phyloP scores from a whole-genome alignment of 2,797 vertebrate genomes.

The Ispidina picta region DNA sequence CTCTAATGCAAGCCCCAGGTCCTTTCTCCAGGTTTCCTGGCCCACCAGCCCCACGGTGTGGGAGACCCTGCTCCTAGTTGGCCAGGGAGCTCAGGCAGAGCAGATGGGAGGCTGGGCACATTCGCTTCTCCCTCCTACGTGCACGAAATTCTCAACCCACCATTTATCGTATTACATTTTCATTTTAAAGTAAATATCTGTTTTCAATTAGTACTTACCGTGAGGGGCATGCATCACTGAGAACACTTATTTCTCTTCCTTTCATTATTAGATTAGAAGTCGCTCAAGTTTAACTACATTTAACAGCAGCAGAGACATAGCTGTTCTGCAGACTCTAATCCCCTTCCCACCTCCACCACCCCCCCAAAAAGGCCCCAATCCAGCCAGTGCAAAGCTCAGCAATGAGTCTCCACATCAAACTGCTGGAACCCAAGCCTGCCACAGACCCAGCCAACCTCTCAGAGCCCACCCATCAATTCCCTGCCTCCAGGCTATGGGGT shows the following conservation, averaged over 20 bases:
- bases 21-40: neutral
- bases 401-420: neutral
- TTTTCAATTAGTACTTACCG: constrained; percentile 72
- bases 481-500: neutral
- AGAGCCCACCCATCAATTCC: neutral
- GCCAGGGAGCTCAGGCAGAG: neutral
- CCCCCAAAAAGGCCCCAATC: neutral
- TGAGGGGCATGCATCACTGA: constrained; percentile 70
- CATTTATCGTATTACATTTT: constrained; percentile 65
- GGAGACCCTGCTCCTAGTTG: neutral
- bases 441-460: neutral
- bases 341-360: neutral
- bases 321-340: constrained; percentile 32
- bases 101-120: neutral
- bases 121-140: neutral
- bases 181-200: constrained; percentile 75
- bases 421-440: neutral
- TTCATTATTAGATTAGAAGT: constrained; percentile 72
- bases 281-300: constrained; percentile 69
- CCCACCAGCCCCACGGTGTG: accelerated
- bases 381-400: neutral
- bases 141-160: constrained; percentile 21
- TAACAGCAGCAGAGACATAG: constrained; percentile 41
- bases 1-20: neutral
- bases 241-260: constrained; percentile 63